Evolutionary conservation across 2,888 invertebrate species (phyloP), one percentile per base, ranked within the genome.

Genomic region (Camptogramma bilineatum): DNA sequence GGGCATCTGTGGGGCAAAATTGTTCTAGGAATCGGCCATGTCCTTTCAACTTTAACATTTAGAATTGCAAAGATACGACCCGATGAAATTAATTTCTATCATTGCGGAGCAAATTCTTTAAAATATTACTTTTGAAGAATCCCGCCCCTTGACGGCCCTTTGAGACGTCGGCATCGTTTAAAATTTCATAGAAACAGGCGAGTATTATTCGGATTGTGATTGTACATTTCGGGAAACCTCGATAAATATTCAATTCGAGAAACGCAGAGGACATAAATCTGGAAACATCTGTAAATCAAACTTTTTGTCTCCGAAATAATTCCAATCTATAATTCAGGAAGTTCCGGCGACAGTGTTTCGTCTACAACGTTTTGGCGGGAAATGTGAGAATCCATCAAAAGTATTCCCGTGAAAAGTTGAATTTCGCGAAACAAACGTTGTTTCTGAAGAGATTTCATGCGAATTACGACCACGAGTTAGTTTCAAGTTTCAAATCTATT

Each of bases 211-310:
- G 21, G 8, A 61, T 54, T 61, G 54, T 55, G 13, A 48, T 48
- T 21, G 52, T 52, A 62, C 39, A 53, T 57, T 63, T 48, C n/a
- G 34, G 62, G 53, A 62, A 39, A 62, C 64, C 75, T 76, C 77
- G 83, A 88, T 86, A 87, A 81, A 85, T 83, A 90, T 89, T 90
- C 87, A 85, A 86, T 86, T 82, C 85, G 76, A 73, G 83, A 78
- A 86, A 80, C 82, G 81, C 79, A 78, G 74, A 79, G 76, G 78
- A 79, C 85, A 88, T 88, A 88, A 89, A 88, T 90, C 85, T 76
- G 71, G 67, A 76, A 80, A 80, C 81, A 79, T 80, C 74, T 83
- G 83, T 88, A 88, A 88, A 89, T 90, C 88, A 87, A 87, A 87
- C 81, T 88, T 90, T 89, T 89, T 86, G 85, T 81, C 79, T 79